Conservation (phyloP, 37 sponge, comb jelly and placozoan species). For the Oscarella lobularis region DNA sequence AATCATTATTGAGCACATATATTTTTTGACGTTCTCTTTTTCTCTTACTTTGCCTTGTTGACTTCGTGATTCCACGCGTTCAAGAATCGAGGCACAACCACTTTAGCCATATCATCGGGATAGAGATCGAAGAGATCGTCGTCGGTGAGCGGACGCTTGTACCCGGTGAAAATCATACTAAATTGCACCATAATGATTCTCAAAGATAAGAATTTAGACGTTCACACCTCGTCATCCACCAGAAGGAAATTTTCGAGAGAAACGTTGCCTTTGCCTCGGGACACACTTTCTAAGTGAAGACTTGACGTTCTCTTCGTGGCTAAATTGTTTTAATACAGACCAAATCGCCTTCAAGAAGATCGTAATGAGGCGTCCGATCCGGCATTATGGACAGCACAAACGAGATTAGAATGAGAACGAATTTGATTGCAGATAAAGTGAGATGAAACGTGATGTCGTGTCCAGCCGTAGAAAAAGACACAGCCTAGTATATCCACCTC, state of each 20-base stretch:
- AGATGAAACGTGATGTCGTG: no score
- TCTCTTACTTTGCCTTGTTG: slow-evolving; percentile 39
- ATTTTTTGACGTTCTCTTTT: no score
- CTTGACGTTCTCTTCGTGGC: no score
- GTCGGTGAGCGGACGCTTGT: slow-evolving; percentile 32
- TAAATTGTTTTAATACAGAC: no score
- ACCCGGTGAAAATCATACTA: slow-evolving; percentile 59
- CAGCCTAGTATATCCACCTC: no score
- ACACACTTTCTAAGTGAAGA: slow-evolving; percentile 9
- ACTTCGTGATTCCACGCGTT: slow-evolving; percentile 47
- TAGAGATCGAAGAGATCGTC: slow-evolving; percentile 52
- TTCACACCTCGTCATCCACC: slow-evolving; percentile 13
- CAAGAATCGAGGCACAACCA: slow-evolving; percentile 38
- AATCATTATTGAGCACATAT: no score
- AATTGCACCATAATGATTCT: neutral
- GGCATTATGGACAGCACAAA: no score
- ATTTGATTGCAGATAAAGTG: no score
- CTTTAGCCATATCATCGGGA: slow-evolving; percentile 34
- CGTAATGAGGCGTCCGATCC: no score
- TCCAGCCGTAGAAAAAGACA: no score
- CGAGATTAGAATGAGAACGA: no score
- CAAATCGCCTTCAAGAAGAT: no score
- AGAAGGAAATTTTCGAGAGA: slow-evolving; percentile 32
- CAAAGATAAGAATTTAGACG: neutral
- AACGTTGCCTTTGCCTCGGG: slow-evolving; percentile 30